Evolutionary conservation across 1,140 invertebrate genomes (phyloP), one percentile per base, ranked within the genome.

Genomic region (Ericerus pela): DNA sequence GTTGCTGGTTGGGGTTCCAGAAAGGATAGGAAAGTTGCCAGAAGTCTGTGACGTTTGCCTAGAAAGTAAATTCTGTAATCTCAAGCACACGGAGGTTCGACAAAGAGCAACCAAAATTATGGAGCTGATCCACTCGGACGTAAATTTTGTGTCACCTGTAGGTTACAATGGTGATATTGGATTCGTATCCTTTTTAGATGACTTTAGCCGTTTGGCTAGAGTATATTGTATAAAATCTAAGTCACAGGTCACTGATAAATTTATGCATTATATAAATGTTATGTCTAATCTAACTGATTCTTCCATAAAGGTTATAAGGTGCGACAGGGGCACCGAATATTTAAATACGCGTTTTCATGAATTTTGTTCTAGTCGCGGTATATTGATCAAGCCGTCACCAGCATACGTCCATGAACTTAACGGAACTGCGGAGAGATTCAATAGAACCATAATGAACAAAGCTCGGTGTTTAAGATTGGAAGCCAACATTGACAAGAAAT

Each of bases 161-260:
- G 47, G 61, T n/a, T 37, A 47, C 28, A 57, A 62, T 30, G 60
- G 59, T 37, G 58, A 61, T 54, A 60, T 53, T n/a, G 67, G 64
- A 38, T 62, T 62, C 47, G 55, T 64, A 2, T 58, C 59, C 0
- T 63, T 66, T 53, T 62, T 66, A 16, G 65, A 67, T 47, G 63
- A 68, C 43, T 68, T 54, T 33, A 61, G 61, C 4, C 58, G 66
- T 56, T 64, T 61, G 28, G 59, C 54, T 11, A 54, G 31, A 65
- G 38, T 41, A 54, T 22, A 22, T 66, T 10, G 43, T 58, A 52
- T 20, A 28, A 18, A 66, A 66, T 58, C 47, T 43, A 27, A 61
- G 63, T 58, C 61, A n/a, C n/a, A n/a, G n/a, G n/a, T 63, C 1
- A 43, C 43, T 36, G 29, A 43, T 18, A 52, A 56, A 55, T 61